These are phyloP conservation scores for Drosophila dunni DNA, from an alignment of 1,140 invertebrate genomes.

Conservation along the genomic window DNA sequence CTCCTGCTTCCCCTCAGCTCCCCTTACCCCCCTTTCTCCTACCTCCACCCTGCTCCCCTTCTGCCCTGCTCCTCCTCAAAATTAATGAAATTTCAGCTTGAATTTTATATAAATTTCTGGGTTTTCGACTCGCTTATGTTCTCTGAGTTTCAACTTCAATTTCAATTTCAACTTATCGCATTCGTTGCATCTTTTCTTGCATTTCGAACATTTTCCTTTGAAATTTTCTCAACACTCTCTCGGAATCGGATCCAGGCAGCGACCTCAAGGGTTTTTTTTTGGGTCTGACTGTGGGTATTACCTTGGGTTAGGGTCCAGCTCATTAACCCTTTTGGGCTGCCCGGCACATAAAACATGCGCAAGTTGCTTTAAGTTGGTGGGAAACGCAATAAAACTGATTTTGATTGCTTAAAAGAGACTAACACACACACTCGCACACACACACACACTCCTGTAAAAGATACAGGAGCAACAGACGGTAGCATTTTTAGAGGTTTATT, in stretches of 20 bases:
- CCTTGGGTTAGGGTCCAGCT: conserved; percentile 19
- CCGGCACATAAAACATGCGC: conserved; percentile 67
- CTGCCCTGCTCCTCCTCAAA: background rate
- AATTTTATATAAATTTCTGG: conserved; percentile 44
- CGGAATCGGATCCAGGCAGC: conserved; percentile 14
- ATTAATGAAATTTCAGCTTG: conserved; percentile 55
- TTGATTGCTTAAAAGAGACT: conserved; percentile 36
- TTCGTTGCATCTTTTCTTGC: conserved; percentile 24
- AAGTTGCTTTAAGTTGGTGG: conserved; percentile 47
- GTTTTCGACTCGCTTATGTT: conserved; percentile 3
- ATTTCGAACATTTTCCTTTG: conserved; percentile 54
- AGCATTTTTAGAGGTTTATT: conserved; percentile 51
- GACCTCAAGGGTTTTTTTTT: conserved; percentile 30
- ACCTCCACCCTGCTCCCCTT: background rate
- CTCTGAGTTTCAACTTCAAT: background rate
- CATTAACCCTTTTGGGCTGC: conserved; percentile 61
- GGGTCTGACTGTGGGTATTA: no score
- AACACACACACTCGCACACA: background rate
- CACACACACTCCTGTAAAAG: conserved; percentile 44
- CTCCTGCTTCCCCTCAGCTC: conserved; percentile 1
- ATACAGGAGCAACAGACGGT: conserved; percentile 42
- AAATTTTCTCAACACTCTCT: conserved; percentile 42
- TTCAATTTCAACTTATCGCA: conserved; percentile 24
- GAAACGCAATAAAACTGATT: conserved; percentile 68
- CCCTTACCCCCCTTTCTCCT: background rate